phyloP scores from a whole-genome alignment of 2,113 vertebrate species.

The Cromileptes altivelis region DNA sequence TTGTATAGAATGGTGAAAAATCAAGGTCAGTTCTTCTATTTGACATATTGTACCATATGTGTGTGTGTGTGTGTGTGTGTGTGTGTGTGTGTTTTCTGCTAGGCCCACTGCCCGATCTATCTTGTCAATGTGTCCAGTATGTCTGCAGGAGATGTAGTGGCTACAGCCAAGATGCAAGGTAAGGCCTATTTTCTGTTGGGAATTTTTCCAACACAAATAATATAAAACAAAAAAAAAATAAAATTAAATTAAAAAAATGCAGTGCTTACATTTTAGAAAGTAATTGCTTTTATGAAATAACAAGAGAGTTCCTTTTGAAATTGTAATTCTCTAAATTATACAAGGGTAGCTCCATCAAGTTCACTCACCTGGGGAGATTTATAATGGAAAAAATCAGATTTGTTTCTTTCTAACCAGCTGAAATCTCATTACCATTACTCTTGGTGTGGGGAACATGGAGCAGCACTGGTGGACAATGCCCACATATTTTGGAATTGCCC shows the following conservation, averaged over 20 bases:
- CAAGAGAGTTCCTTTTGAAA: not conserved
- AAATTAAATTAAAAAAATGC: too few species aligned
- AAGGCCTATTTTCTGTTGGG: conserved; percentile 34
- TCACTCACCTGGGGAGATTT: not conserved
- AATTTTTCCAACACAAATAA: not conserved
- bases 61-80: too few species aligned
- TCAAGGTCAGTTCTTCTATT: not conserved
- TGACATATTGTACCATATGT: not conserved
- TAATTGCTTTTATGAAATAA: not conserved
- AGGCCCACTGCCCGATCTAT: conserved; percentile 96
- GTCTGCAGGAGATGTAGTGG: conserved; percentile 94
- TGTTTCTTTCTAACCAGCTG: not conserved
- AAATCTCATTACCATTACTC: too few species aligned
- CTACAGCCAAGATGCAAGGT: conserved; percentile 97
- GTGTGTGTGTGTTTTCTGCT: conserved; percentile 18
- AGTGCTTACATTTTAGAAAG: not conserved
- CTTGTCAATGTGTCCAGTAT: conserved; percentile 97
- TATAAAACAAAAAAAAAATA: not conserved
- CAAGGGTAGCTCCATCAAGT: not conserved
- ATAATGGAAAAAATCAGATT: not conserved
- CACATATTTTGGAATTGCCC: not conserved
- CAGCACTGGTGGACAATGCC: not conserved
- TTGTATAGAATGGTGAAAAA: not conserved
- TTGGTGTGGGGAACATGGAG: not conserved
- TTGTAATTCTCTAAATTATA: not conserved